phyloP scores from a whole-genome alignment of 2,888 invertebrate genomes.

The Julus scanicus region DNA sequence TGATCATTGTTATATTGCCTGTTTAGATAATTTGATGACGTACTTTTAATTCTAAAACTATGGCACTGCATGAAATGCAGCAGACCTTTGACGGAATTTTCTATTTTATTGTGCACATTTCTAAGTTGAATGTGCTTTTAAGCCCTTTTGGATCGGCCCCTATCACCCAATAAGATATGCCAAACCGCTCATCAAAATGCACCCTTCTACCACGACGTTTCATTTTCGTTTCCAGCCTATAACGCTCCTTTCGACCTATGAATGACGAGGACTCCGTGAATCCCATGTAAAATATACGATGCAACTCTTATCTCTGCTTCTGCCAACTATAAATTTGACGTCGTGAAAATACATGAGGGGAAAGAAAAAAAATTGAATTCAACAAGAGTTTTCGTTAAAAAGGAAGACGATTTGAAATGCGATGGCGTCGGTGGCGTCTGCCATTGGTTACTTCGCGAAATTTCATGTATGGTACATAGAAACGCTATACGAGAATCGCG shows the following conservation, averaged over 20 bases:
- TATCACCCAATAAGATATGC: background rate
- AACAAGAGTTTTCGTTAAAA: slow-evolving; percentile 29
- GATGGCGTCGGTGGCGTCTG: slow-evolving; percentile 27
- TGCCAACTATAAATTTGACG: slow-evolving; percentile 8
- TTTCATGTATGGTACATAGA: background rate
- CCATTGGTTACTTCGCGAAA: background rate
- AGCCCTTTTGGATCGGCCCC: background rate
- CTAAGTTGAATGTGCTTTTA: background rate
- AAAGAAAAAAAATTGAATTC: slow-evolving; percentile 50
- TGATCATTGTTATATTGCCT: too few relatives aligned
- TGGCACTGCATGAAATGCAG: too few relatives aligned
- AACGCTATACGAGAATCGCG: slow-evolving; percentile 4
- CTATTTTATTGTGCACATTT: too few relatives aligned
- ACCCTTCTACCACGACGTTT: background rate
- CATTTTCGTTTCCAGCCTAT: background rate
- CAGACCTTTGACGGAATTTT: too few relatives aligned
- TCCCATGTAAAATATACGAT: slow-evolving; percentile 44
- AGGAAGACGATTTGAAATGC: slow-evolving; percentile 42
- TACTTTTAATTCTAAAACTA: too few relatives aligned
- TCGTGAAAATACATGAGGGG: slow-evolving; percentile 41
- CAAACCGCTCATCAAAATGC: slow-evolving; percentile 13
- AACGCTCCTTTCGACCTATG: slow-evolving; percentile 37
- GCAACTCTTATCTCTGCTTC: slow-evolving; percentile 48
- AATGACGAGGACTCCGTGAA: slow-evolving; percentile 32
- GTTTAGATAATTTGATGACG: too few relatives aligned